Evolutionary conservation across 35 echinoderm and acorn worm species (phyloP), one percentile per base, ranked within the genome.

Genomic region (Antedon bifida): DNA sequence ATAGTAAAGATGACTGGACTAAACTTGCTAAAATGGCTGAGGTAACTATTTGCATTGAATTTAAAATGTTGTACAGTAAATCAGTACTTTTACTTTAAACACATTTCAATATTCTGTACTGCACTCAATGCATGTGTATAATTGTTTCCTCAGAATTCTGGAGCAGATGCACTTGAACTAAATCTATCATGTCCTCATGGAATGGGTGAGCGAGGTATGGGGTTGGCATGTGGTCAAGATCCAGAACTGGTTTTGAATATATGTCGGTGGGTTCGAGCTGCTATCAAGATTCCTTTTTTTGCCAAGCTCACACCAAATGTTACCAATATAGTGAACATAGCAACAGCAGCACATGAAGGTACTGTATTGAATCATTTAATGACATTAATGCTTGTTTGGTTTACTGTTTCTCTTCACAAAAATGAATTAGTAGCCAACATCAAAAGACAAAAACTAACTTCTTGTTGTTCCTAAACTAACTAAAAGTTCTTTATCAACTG

Each of bases 161-260:
- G 90, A 79, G 85, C 95, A 17, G 95, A 99, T 84, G 95, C 90
- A 31, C 88, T 99, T 1, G 95, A 99, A 74, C 55, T 99, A 82
- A 99, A 99, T 78, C 79, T 99, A n/a, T 99, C 95, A 46, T 99
- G 95, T 74, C 95, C 95, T 26, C 95, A 99, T 84, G 95, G 95
- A 33, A 99, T 99, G 95, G 95, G 95, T 39, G 95, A 99, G 86
- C 76, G 83, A 29, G 95, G 95, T 0, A 99, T 99, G 95, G 95
- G 95, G 34, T 79, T 99, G 31, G 95, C 95, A 30, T 99, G 95
- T 78, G 95, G 95, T 0, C 95, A 99, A 78, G 89, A 99, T 75
- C 90, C 95, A 45, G 95, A 99, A 33, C 76, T 99, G 21, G 95
- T 99, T 3, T 86, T 92, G 0, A 99, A 99, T 84, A 99, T 99